Conservation (phyloP, 2,797 vertebrate species). For the Microctenopoma stevenorrisi region DNA sequence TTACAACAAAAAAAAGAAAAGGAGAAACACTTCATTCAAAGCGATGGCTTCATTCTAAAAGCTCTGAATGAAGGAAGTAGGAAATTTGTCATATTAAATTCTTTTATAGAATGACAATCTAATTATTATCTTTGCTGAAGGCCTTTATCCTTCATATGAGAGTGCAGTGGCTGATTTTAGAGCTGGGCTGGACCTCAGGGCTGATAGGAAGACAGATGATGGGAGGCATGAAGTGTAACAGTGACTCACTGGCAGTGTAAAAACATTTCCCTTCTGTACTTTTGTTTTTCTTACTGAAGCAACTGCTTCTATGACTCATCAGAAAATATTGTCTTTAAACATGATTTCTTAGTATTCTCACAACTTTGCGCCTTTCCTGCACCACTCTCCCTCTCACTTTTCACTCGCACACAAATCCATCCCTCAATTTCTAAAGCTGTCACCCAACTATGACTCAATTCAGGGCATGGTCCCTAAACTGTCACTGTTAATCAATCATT, state of each 20-base stretch:
- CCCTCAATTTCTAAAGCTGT: conserved; percentile 26
- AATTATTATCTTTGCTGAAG: conserved; percentile 32
- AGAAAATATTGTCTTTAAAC: conserved; percentile 18
- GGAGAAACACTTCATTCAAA: neutral
- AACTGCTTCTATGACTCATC: conserved; percentile 24
- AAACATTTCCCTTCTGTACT: conserved; percentile 29
- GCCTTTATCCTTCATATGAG: conserved; percentile 27
- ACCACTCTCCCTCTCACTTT: conserved; percentile 3
- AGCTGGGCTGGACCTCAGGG: conserved; percentile 32
- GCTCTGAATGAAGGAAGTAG: neutral
- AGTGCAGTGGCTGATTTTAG: conserved; percentile 41
- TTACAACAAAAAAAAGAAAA: neutral
- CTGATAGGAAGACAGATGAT: conserved; percentile 50
- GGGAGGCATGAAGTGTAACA: conserved; percentile 37
- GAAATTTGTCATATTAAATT: neutral
- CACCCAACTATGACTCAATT: conserved; percentile 34
- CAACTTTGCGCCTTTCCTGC: neutral
- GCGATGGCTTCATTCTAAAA: conserved; percentile 6
- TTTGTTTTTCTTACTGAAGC: conserved; percentile 24
- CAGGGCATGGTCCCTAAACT: conserved; percentile 43
- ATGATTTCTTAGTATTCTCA: neutral
- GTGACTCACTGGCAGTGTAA: conserved; percentile 39
- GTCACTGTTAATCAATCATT: conserved; percentile 65
- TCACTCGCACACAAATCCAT: neutral
- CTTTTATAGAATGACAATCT: conserved; percentile 34